These are phyloP conservation scores for Geotrypetes seraphini DNA, from an alignment of 2,797 vertebrate species.

Conservation along the genomic window DNA sequence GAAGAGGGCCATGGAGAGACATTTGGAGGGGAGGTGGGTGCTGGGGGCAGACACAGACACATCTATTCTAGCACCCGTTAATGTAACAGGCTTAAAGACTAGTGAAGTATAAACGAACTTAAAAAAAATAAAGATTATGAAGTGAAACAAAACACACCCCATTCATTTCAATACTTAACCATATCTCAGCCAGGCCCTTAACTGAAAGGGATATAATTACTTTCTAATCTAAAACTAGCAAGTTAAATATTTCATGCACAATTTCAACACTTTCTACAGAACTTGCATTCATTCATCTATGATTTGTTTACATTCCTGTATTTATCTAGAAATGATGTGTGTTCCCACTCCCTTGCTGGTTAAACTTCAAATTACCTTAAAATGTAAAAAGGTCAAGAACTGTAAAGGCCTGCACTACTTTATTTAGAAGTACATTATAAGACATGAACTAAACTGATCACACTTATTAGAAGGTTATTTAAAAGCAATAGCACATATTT, in stretches of 20 bases:
- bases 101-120: too few species aligned
- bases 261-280: slow-evolving; percentile 25
- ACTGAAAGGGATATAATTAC: background rate
- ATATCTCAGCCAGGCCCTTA: background rate
- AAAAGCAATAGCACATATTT: too few species aligned
- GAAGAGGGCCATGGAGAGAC: too few species aligned
- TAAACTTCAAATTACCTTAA: slow-evolving; percentile 26
- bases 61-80: too few species aligned
- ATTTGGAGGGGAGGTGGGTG: too few species aligned
- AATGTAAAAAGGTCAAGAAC: slow-evolving; percentile 40
- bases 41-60: too few species aligned
- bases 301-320: slow-evolving; percentile 19
- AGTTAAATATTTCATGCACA: slow-evolving; percentile 3
- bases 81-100: too few species aligned
- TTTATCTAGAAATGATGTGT: slow-evolving; percentile 27
- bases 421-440: slow-evolving; percentile 15
- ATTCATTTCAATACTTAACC: slow-evolving; percentile 2
- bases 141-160: slow-evolving; percentile 15
- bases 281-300: slow-evolving; percentile 40
- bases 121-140: slow-evolving; percentile 1
- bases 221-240: slow-evolving; percentile 4
- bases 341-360: slow-evolving; percentile 11
- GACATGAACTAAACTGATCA: slow-evolving; percentile 44
- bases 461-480: too few species aligned
- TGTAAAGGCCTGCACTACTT: background rate